A percentile compares a stretch with the other conserved stretches of the same genome.
Evolutionary conservation across 2,113 vertebrate genomes (phyloP).

Genomic region (Ploceus nigricollis): DNA sequence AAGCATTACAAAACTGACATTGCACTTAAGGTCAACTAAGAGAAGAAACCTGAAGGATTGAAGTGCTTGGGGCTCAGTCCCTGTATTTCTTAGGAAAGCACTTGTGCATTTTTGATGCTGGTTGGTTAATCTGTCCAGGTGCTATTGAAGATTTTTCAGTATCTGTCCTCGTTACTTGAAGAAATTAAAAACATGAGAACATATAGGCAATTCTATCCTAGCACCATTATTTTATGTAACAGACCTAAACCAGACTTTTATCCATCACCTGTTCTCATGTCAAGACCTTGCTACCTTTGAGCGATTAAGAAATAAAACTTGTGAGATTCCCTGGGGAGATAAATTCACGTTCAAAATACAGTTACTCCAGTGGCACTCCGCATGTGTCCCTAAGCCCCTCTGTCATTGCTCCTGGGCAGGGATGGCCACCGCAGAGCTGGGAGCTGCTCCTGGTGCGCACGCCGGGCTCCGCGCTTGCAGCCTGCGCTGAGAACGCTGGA

Average conservation of each 20-base stretch:
- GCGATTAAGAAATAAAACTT: not conserved
- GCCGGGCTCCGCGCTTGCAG: not conserved
- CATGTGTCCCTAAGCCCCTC: not conserved
- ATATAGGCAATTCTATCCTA: not conserved
- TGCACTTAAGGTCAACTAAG: not conserved
- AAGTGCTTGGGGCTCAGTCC: not conserved
- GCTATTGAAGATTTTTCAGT: not conserved
- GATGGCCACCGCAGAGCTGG: fast-evolving
- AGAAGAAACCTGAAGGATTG: not conserved
- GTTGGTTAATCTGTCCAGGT: not conserved
- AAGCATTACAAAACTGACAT: not conserved
- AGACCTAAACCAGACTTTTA: not conserved
- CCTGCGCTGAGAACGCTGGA: not conserved
- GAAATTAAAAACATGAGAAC: not conserved
- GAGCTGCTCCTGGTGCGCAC: not conserved
- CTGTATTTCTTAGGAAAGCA: not conserved
- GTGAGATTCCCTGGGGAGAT: not conserved
- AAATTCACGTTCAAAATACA: not conserved
- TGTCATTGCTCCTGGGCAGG: not conserved
- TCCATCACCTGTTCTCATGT: not conserved
- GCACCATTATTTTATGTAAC: not conserved
- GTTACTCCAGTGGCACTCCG: not conserved
- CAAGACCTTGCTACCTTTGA: not conserved
- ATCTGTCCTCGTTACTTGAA: not conserved
- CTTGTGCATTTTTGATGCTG: not conserved